Conservation (phyloP, 1,140 invertebrate species). For the Pemphigus obesinymphae region DNA sequence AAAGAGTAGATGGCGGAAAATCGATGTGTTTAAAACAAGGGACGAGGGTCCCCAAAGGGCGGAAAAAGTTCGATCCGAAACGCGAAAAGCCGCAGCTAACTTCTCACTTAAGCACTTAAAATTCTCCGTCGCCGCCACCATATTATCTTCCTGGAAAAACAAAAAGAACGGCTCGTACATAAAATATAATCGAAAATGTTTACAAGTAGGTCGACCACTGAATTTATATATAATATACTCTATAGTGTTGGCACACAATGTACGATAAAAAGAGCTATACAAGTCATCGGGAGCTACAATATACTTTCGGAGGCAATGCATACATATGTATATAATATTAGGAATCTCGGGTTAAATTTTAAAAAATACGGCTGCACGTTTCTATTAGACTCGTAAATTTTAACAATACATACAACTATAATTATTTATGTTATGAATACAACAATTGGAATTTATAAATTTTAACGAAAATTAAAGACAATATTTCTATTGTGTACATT, state of each 20-base stretch:
- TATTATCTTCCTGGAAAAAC: neutral
- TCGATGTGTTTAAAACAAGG: constrained; percentile 35
- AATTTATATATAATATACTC: no score
- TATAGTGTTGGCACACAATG: no score
- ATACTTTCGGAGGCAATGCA: neutral
- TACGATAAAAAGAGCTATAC: neutral
- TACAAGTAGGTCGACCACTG: neutral
- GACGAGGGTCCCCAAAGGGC: constrained; percentile 19
- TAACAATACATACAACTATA: no score
- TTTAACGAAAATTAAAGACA: no score
- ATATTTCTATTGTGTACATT: no score
- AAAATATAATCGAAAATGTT: constrained; percentile 4
- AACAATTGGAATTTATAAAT: no score
- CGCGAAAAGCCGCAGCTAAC: constrained; percentile 35
- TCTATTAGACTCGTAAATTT: no score
- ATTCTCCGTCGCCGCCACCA: neutral
- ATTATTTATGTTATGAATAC: no score
- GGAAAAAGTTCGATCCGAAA: constrained; percentile 34
- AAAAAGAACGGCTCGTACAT: neutral
- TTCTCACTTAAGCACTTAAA: constrained; percentile 41
- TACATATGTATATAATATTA: neutral
- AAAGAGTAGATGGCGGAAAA: constrained; percentile 6
- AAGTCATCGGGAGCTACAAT: neutral
- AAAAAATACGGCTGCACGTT: no score
- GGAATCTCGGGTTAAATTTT: no score